Base-by-base conservation (phyloP, 2,888 invertebrate species). In the Seira musarum region DNA sequence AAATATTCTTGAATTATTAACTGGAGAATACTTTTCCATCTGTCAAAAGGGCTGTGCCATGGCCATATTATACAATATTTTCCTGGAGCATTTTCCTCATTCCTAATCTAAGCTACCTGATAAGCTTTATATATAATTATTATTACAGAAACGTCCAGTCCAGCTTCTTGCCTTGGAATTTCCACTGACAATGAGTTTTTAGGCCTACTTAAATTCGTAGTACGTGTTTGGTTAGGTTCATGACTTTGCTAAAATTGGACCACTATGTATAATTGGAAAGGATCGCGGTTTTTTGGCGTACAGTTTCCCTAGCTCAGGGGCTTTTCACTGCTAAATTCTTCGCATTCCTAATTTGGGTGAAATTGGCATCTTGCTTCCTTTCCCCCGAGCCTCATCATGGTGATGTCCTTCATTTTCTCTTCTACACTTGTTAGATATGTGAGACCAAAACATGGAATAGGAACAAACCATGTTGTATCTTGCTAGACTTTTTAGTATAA, bases 1-100 rank as follows among this genome's bases (percentile, higher is more conserved):
- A 46, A 17, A 68, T 61, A 61, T 78, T 71, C 71, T 71, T 71
- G 49, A 71, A 78, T 78, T 71, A 78, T 71, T 78, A 66, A 78
- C 66, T 78, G 66, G 46, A 3, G 25, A 57, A 66, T 78, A 25
- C 78, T 60, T 69, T 64, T 21, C 61, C 21, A n/a, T 60, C 70
- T 67, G 66, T 66, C 66, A 53, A 53, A 13, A 53, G 53, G 13
- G 30, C 30, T 30, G 30, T 30, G 30, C 30, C 30, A 30, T 30
- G n/a, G n/a, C n/a, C n/a, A n/a, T n/a, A n/a, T n/a, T n/a, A n/a
- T n/a, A n/a, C n/a, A n/a, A 30, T 30, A 5, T 8, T 30, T 30
- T 8, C 8, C 30, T 30, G 3, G 30, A 30, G 30, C 30, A 30
- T 30, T 30, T 30, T 30, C 30, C 30, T 30, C 30, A 30, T 8